Conservation (phyloP, 2,113 vertebrate species). For the Petrocephalus microphthalmus region DNA sequence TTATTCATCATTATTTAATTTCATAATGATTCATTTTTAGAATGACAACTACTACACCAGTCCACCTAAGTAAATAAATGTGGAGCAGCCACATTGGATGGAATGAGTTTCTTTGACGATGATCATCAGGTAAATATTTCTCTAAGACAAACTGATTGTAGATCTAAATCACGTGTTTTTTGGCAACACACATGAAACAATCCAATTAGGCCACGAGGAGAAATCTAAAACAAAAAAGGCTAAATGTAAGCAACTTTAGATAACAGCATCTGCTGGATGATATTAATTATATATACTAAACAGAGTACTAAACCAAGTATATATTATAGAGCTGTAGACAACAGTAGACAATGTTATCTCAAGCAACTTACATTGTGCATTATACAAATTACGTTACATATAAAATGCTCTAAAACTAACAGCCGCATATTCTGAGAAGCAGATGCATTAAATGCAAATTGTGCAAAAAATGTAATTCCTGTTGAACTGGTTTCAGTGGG, state of each 20-base stretch:
- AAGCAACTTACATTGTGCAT: constrained; percentile 7
- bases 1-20: background rate
- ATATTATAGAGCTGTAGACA: background rate
- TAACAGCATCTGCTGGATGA: background rate
- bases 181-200: background rate
- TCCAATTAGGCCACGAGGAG: background rate
- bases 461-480: background rate
- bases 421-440: background rate
- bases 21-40: background rate
- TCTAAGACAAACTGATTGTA: background rate
- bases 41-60: background rate
- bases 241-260: constrained; percentile 9
- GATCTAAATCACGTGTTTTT: background rate
- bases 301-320: background rate
- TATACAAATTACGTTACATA: background rate
- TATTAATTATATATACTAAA: background rate
- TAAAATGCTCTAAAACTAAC: constrained; percentile 4
- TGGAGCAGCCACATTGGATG: background rate
- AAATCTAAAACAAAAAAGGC: background rate
- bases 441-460: background rate
- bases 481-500: background rate
- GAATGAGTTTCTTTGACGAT: background rate
- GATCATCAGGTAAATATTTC: background rate
- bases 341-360: constrained; percentile 8
- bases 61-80: background rate